Percentiles rank a stretch among this genome's conserved stretches.
Conservation (phyloP, 30 jellyfish, hydroid and myxozoan genomes). For the Chrysaora quinquecirrha region DNA sequence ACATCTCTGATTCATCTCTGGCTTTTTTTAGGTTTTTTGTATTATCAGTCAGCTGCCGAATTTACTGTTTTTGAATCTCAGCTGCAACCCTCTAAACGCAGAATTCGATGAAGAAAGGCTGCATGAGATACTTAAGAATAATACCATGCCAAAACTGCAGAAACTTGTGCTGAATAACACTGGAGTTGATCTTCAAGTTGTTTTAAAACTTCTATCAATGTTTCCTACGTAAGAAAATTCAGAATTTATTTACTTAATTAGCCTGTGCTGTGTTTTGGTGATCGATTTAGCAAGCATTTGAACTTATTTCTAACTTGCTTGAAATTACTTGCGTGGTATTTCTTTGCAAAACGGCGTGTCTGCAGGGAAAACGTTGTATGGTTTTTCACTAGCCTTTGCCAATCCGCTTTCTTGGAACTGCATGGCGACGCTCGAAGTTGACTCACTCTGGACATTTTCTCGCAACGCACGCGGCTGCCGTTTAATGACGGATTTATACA, state of each 20-base stretch:
- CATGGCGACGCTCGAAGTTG: too few relatives aligned
- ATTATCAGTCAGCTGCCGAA: conserved; percentile 63
- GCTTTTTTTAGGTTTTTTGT: conserved; percentile 44
- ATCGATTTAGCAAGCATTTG: neutral
- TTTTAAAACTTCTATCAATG: conserved; percentile 49
- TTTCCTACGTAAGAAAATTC: conserved; percentile 66
- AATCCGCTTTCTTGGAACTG: too few relatives aligned
- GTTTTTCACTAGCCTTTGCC: too few relatives aligned
- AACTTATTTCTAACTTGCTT: neutral
- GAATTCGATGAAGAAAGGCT: conserved; percentile 18
- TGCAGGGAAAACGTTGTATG: too few relatives aligned
- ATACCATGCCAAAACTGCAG: conserved; percentile 45
- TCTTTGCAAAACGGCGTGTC: too few relatives aligned
- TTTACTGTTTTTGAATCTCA: conserved; percentile 66
- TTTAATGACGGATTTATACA: too few relatives aligned
- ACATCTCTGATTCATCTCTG: too few relatives aligned
- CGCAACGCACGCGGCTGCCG: too few relatives aligned
- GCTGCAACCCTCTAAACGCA: conserved; percentile 58
- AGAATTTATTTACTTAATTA: neutral
- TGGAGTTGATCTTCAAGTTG: conserved; percentile 22
- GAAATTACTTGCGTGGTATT: neutral
- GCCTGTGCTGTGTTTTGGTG: neutral
- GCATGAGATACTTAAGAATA: conserved; percentile 11
- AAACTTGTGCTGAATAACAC: conserved; percentile 64
- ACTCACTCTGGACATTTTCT: too few relatives aligned